These are phyloP conservation scores for Synaphobranchus kaupii DNA, from an alignment of 2,797 vertebrate genomes.

Conservation along the genomic window DNA sequence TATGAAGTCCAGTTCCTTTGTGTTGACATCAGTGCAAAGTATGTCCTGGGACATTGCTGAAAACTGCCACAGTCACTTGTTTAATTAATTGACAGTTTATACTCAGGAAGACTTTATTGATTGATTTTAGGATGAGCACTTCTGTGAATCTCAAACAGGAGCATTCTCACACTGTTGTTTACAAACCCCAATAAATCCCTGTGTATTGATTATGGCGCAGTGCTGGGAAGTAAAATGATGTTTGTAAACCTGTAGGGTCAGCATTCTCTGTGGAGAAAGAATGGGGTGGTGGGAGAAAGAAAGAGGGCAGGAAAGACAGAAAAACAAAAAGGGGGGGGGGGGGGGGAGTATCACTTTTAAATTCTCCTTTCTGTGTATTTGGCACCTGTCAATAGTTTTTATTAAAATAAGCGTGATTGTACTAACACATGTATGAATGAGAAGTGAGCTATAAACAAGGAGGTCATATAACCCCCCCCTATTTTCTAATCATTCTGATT, in stretches of 20 bases:
- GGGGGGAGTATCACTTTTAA: background rate
- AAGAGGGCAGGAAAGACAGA: conserved; percentile 25
- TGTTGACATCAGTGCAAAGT: conserved; percentile 48
- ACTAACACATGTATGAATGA: background rate
- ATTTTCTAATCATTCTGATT: background rate
- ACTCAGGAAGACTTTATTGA: conserved; percentile 66
- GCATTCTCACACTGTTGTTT: conserved; percentile 59
- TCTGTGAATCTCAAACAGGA: conserved; percentile 50
- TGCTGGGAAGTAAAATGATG: conserved; percentile 55
- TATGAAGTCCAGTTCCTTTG: conserved; percentile 31
- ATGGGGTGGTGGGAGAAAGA: conserved; percentile 26
- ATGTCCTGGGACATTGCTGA: conserved; percentile 57
- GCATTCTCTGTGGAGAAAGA: conserved; percentile 54
- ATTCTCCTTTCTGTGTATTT: background rate
- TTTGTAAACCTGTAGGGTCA: conserved; percentile 62
- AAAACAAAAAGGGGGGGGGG: background rate
- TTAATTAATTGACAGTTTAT: conserved; percentile 68
- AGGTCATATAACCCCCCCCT: background rate
- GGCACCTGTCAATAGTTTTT: background rate
- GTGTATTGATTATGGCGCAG: conserved; percentile 68
- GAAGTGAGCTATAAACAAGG: background rate
- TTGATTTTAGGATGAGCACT: conserved; percentile 59
- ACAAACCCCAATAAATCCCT: conserved; percentile 61
- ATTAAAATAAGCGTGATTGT: conserved; percentile 22
- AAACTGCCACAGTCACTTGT: conserved; percentile 47